These are phyloP conservation scores for Sisyra nigra DNA, from an alignment of 2,888 invertebrate species.

Conservation along the genomic window DNA sequence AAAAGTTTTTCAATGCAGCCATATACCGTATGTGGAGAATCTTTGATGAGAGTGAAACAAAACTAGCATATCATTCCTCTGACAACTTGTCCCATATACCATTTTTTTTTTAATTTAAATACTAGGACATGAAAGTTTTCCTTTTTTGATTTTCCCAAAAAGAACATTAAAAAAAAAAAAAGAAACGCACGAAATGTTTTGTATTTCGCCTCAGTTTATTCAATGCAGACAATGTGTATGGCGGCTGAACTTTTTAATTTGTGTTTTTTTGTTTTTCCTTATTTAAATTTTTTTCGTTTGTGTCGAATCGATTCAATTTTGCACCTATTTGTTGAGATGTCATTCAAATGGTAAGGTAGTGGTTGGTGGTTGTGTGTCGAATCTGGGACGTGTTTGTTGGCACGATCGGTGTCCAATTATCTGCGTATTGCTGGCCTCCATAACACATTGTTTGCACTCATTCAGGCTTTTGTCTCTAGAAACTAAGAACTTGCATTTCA, in stretches of 20 bases:
- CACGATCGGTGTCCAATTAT: not conserved
- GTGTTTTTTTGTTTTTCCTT: not conserved
- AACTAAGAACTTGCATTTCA: too few species aligned
- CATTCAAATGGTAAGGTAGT: not conserved
- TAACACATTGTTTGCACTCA: slow-evolving; percentile 80
- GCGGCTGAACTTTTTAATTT: slow-evolving; percentile 30
- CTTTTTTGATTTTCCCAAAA: too few species aligned
- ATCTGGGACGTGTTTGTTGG: not conserved
- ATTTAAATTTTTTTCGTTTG: not conserved
- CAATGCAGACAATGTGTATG: slow-evolving; percentile 49
- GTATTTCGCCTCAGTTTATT: not conserved
- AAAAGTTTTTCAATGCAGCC: too few species aligned
- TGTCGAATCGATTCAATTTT: slow-evolving; percentile 2
- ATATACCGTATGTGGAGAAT: too few species aligned
- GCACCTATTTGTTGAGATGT: not conserved
- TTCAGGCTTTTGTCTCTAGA: not conserved
- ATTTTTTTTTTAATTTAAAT: too few species aligned
- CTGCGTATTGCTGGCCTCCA: slow-evolving; percentile 48
- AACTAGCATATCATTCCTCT: too few species aligned
- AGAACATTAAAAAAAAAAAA: too few species aligned
- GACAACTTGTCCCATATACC: too few species aligned
- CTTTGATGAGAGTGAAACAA: too few species aligned
- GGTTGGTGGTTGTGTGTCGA: not conserved
- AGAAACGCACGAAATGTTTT: too few species aligned
- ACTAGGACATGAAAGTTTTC: too few species aligned